These are phyloP conservation scores for Protophormia terraenovae DNA, from an alignment of 2,888 invertebrate species.

Conservation along the genomic window DNA sequence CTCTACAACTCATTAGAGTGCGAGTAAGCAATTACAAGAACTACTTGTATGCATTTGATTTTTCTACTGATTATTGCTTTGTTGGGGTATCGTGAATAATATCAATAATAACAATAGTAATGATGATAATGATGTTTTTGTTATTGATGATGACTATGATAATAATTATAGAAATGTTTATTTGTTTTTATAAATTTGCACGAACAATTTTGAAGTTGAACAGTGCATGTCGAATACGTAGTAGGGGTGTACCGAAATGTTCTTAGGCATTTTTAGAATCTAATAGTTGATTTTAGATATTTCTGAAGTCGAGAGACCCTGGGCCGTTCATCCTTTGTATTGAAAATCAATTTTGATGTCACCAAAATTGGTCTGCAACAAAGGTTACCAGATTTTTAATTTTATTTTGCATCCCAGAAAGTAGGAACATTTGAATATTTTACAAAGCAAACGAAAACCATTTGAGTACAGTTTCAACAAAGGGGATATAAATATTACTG, in stretches of 20 bases:
- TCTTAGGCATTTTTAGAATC: background rate
- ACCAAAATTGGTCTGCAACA: too few species aligned
- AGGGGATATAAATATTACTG: too few species aligned
- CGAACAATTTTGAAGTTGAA: conserved; percentile 12
- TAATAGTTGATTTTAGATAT: background rate
- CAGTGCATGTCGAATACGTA: background rate
- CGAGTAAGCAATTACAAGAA: background rate
- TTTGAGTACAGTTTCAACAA: too few species aligned
- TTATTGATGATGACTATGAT: background rate
- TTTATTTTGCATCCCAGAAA: too few species aligned
- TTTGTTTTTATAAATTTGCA: conserved; percentile 25
- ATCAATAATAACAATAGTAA: conserved; percentile 30
- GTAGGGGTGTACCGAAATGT: background rate
- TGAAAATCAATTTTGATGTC: too few species aligned
- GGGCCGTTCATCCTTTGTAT: background rate
- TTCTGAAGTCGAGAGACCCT: background rate
- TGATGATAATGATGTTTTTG: conserved; percentile 1
- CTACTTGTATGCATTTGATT: conserved; percentile 20
- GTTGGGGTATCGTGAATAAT: conserved; percentile 17
- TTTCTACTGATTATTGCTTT: conserved; percentile 15
- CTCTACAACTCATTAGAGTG: conserved; percentile 6
- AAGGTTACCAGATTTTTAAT: too few species aligned
- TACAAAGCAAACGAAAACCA: too few species aligned
- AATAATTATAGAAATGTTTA: conserved; percentile 19
- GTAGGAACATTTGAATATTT: too few species aligned